Evolutionary conservation across 2,797 vertebrate genomes (phyloP).

Genomic region (Periparus ater): DNA sequence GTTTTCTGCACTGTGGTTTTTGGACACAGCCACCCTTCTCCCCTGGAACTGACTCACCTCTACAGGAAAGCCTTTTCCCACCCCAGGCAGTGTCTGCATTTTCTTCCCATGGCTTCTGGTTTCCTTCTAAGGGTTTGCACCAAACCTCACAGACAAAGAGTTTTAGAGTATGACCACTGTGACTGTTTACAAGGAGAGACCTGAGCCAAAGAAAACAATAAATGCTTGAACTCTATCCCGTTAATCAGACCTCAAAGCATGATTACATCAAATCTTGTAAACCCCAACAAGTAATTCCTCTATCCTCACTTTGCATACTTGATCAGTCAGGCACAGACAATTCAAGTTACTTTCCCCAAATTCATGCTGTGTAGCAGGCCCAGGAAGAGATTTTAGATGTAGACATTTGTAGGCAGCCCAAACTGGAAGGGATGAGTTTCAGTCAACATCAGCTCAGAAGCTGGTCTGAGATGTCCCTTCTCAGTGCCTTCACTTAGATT

Average conservation of each 20-base stretch:
- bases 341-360: background rate
- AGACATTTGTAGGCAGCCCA: background rate
- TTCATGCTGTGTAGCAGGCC: background rate
- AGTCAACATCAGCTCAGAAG: background rate
- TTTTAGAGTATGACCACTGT: background rate
- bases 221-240: background rate
- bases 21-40: background rate
- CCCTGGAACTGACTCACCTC: slow-evolving; percentile 52
- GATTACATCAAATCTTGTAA: background rate
- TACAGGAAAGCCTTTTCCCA: slow-evolving; percentile 24
- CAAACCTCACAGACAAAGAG: background rate
- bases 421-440: background rate
- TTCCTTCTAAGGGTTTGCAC: slow-evolving; percentile 30
- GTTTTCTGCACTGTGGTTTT: background rate
- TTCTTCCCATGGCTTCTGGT: background rate
- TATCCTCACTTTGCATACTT: background rate
- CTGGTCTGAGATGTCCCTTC: background rate
- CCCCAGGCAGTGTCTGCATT: background rate
- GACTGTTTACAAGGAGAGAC: background rate
- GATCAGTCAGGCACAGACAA: background rate
- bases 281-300: background rate
- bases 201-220: slow-evolving; percentile 22
- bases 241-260: background rate
- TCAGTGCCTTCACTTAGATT: background rate
- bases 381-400: background rate